phyloP scores from a whole-genome alignment of 1,140 invertebrate genomes.

The Wiebesia pumilae region DNA sequence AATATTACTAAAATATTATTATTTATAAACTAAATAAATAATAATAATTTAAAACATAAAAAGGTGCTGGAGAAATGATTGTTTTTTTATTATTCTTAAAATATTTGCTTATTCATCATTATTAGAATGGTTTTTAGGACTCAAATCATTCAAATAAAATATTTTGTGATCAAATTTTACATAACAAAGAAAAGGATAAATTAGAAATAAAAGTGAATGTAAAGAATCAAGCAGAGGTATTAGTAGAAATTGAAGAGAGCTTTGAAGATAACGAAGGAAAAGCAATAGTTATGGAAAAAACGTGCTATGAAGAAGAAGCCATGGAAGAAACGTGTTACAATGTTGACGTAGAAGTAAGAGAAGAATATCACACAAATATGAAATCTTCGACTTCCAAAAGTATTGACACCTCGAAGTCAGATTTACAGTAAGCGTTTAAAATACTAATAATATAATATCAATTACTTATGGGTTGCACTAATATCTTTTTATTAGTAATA shows the following conservation, averaged over 20 bases:
- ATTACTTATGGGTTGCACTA: not conserved
- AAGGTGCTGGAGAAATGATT: not conserved
- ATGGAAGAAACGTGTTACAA: not conserved
- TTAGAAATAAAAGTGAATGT: not conserved
- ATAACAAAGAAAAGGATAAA: not conserved
- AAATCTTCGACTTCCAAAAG: not conserved
- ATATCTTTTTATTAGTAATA: not conserved
- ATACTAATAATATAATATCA: not conserved
- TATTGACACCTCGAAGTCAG: not conserved
- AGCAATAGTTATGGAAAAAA: not conserved
- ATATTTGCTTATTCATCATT: not conserved
- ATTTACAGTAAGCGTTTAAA: not conserved
- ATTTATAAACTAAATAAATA: too few species aligned
- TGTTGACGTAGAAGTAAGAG: not conserved
- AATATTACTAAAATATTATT: too few species aligned
- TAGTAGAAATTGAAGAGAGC: not conserved
- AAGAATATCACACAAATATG: not conserved
- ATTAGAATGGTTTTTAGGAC: not conserved
- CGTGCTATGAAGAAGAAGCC: not conserved
- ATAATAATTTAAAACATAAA: too few species aligned
- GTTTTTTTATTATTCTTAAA: not conserved
- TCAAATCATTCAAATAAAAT: not conserved
- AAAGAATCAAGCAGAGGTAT: not conserved
- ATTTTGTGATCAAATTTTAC: not conserved
- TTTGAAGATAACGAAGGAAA: not conserved